Base-by-base conservation (phyloP, 1,140 invertebrate species). In the Dufourea novaeangliae region DNA sequence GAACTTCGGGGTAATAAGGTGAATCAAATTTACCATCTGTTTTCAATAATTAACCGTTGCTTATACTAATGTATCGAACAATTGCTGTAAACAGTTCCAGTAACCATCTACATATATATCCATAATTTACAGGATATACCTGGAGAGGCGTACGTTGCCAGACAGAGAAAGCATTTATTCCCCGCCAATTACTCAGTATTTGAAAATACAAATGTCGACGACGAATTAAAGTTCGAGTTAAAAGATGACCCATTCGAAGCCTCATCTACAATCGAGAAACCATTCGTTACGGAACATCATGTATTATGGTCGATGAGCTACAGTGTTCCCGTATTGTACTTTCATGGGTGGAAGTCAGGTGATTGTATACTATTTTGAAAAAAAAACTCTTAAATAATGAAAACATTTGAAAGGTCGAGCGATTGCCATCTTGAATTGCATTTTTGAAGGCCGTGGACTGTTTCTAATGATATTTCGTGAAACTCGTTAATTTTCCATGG, bases 241-340 rank as follows among this genome's bases (percentile, higher is more conserved):
- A 74, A 76, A 34, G 62, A 84, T 66, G 91, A 93, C 79, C 89
- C 90, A 7, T 91, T 89, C 72, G 91, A 91, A 74, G 89, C 88
- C 63, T 62, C 75, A 68, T 81, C 77, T 59, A 66, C 74, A 20
- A 59, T 59, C 41, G 88, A 90, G 59, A 88, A 72, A 69, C 90
- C 91, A 62, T 79, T 93, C 44, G 82, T 91, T 29, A 80, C 81
- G 12, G 92, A 94, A 88, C 90, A 93, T 87, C 92, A 93, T 46
- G 67, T 95, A 63, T 75, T 94, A 4, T 94, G 94, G 91, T 94
- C 93, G 70, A 88, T 92, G 68, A 94, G 93, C 80, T 94, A 94
- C 82, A 76, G 88, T 54, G 94, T 94, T 11, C 94, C 94, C 39
- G 91, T 94, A 4, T 85, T 95, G 22, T 94, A 93, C 81, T 94